A percentile compares a stretch with the other conserved stretches of the same genome.
These are phyloP conservation scores for Mesaphorura yosii DNA, from an alignment of 1,140 invertebrate genomes.

Conservation along the genomic window DNA sequence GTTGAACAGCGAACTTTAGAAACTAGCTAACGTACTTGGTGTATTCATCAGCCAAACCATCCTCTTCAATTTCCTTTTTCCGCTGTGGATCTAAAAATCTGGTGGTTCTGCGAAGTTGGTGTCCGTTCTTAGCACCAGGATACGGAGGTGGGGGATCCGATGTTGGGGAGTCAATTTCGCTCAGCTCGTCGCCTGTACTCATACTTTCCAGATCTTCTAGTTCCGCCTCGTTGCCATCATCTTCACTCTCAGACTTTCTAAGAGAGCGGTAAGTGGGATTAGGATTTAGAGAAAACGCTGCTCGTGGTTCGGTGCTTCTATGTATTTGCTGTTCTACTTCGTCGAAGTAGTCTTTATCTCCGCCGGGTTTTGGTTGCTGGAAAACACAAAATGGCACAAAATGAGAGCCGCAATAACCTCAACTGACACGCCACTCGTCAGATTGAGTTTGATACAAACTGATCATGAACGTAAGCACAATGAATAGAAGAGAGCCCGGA, in stretches of 20 bases:
- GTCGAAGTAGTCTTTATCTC: slow-evolving; percentile 10
- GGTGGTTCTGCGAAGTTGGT: too few species aligned
- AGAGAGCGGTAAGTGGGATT: background rate
- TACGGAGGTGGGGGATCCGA: background rate
- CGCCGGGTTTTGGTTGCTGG: background rate
- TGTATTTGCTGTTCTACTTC: background rate
- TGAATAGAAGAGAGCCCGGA: background rate
- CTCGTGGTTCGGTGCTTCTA: background rate
- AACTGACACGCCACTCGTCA: background rate
- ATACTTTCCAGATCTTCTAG: background rate
- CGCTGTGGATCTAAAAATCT: background rate
- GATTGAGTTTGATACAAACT: background rate
- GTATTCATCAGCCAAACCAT: background rate
- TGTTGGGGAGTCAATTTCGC: slow-evolving; percentile 6
- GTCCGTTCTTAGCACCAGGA: background rate
- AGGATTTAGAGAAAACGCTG: background rate
- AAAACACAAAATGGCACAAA: background rate
- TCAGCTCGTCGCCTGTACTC: slow-evolving; percentile 3
- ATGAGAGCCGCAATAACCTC: background rate
- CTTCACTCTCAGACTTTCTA: background rate
- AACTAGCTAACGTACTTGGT: too few species aligned
- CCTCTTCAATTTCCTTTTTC: background rate
- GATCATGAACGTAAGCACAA: background rate
- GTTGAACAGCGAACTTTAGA: too few species aligned
- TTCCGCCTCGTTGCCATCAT: background rate